phyloP scores from a whole-genome alignment of 2,888 invertebrate genomes.

The Tanytarsus gracilentus region DNA sequence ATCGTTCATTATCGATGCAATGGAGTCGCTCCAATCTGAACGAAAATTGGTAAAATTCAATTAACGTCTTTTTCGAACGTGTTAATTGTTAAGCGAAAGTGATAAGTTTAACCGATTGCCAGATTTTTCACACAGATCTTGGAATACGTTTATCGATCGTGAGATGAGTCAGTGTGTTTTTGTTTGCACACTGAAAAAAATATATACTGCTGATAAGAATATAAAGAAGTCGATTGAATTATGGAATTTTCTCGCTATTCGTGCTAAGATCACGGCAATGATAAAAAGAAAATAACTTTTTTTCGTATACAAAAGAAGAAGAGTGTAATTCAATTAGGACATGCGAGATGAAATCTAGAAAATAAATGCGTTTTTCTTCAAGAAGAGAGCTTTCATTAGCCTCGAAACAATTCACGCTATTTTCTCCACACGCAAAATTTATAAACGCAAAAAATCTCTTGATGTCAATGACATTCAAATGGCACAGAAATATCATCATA shows the following conservation, averaged over 20 bases:
- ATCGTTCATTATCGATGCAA: not conserved
- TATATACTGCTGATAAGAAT: constrained; percentile 7
- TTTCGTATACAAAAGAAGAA: too few species aligned
- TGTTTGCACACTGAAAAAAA: not conserved
- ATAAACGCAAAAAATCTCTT: too few species aligned
- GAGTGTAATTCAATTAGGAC: too few species aligned
- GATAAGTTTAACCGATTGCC: constrained; percentile 15
- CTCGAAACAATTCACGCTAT: too few species aligned
- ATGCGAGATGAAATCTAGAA: too few species aligned
- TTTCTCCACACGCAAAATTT: too few species aligned
- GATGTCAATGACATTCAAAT: too few species aligned
- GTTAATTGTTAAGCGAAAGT: constrained; percentile 22
- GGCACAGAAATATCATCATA: not conserved
- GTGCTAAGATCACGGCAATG: too few species aligned
- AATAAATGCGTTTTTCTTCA: too few species aligned
- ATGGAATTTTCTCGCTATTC: not conserved
- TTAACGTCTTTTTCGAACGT: constrained; percentile 12
- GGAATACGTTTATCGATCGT: not conserved
- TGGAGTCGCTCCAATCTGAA: not conserved
- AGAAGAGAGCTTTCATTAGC: too few species aligned
- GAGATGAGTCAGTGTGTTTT: not conserved
- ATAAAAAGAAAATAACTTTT: too few species aligned
- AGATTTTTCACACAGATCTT: not conserved
- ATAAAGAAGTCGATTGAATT: not conserved
- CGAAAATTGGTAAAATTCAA: not conserved